Evolutionary conservation across 2,888 invertebrate species (phyloP).

Genomic region (Athalia circularis): DNA sequence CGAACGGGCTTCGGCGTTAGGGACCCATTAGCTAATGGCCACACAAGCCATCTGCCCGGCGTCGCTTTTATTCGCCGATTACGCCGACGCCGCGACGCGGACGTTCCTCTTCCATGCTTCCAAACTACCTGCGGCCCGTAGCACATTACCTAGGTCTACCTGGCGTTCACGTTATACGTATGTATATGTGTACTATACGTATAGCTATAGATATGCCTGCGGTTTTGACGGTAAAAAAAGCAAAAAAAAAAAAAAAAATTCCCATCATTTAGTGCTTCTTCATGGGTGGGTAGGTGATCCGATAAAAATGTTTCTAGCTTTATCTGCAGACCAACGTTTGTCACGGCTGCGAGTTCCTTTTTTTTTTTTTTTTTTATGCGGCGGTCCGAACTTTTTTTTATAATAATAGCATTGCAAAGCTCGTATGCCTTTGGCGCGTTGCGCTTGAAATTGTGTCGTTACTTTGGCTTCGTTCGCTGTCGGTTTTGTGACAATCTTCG

Average conservation of each 20-base stretch:
- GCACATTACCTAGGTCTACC: constrained; percentile 22
- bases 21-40: constrained; percentile 72
- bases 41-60: constrained; percentile 69
- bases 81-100: constrained; percentile 52
- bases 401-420: too few species aligned
- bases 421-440: background rate
- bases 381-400: background rate
- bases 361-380: background rate
- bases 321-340: too few species aligned
- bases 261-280: too few species aligned
- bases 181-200: background rate
- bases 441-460: background rate
- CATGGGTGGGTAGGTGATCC: too few species aligned
- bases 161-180: constrained; percentile 10
- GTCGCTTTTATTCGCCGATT: constrained; percentile 63
- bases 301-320: background rate
- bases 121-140: constrained; percentile 38
- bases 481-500: too few species aligned
- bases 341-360: background rate
- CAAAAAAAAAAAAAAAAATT: too few species aligned
- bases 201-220: too few species aligned
- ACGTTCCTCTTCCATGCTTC: constrained; percentile 49
- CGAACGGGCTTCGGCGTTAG: constrained; percentile 56
- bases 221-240: too few species aligned
- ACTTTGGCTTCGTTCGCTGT: too few species aligned